Conservation (phyloP, 2,797 vertebrate species). For the Microctenopoma lineatum region DNA sequence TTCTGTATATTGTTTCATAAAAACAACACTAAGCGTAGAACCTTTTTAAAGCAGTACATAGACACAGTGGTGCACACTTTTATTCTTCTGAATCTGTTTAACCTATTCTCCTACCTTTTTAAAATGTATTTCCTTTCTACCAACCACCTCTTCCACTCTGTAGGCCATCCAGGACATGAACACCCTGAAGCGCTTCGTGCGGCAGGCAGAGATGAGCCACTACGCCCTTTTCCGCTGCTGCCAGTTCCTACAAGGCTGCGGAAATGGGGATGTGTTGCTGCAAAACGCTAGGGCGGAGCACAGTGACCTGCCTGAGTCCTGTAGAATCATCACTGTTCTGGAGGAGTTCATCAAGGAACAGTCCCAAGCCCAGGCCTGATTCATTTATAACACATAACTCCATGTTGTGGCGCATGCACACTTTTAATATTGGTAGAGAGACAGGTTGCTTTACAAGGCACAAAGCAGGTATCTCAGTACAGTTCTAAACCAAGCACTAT, state of each 20-base stretch:
- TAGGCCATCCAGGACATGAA: constrained; percentile 99
- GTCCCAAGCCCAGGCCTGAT: constrained; percentile 63
- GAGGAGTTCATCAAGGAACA: constrained; percentile 94
- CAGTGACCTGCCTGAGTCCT: constrained; percentile 92
- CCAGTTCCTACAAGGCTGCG: constrained; percentile 94
- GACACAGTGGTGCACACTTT: too few relatives aligned
- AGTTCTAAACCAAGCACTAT: constrained; percentile 23
- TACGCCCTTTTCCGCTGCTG: constrained; percentile 96
- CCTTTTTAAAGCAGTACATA: too few relatives aligned
- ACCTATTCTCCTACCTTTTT: constrained; percentile 4
- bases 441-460: neutral
- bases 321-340: constrained; percentile 91
- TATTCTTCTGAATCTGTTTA: neutral
- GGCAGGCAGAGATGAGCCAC: constrained; percentile 97
- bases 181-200: constrained; percentile 96
- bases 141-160: neutral
- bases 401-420: neutral
- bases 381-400: neutral
- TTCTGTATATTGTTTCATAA: too few relatives aligned
- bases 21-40: too few relatives aligned
- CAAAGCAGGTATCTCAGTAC: neutral
- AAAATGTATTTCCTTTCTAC: neutral
- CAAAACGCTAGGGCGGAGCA: constrained; percentile 94
- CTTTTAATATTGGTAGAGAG: neutral
- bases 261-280: constrained; percentile 93